phyloP scores from a whole-genome alignment of 2,797 vertebrate species.

The Protonibea diacanthus region DNA sequence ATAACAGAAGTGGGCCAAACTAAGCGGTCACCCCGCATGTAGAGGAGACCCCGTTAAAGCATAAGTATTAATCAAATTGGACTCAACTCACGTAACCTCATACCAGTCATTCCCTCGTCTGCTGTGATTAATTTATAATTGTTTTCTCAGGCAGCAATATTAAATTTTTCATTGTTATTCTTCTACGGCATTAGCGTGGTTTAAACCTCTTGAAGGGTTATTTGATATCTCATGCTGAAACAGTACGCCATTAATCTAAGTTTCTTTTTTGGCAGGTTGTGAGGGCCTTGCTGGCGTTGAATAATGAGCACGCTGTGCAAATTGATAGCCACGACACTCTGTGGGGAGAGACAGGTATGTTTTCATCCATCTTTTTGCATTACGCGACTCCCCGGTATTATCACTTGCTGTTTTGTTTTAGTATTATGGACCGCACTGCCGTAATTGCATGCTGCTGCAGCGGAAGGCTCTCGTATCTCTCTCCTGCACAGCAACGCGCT shows the following conservation, averaged over 20 bases:
- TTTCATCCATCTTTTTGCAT: slow-evolving; percentile 74
- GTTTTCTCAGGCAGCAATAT: slow-evolving; percentile 33
- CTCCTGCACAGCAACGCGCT: slow-evolving; percentile 31
- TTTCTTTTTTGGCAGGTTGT: slow-evolving; percentile 90
- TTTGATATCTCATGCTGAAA: slow-evolving; percentile 62
- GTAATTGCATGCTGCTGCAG: slow-evolving; percentile 53
- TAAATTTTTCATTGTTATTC: slow-evolving; percentile 7
- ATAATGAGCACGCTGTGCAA: slow-evolving; percentile 90
- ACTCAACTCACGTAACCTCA: slow-evolving; percentile 33
- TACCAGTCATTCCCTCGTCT: slow-evolving; percentile 40
- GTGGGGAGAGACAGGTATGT: slow-evolving; percentile 99
- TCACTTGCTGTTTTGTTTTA: slow-evolving; percentile 70
- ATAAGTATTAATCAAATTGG: slow-evolving; percentile 60
- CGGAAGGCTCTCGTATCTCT: slow-evolving; percentile 36
- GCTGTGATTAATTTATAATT: slow-evolving; percentile 63
- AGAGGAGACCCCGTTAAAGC: slow-evolving; percentile 46
- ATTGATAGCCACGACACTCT: slow-evolving; percentile 94
- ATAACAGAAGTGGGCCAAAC: slow-evolving; percentile 64
- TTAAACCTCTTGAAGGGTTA: slow-evolving; percentile 52
- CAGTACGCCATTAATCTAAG: slow-evolving; percentile 74
- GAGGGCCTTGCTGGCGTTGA: slow-evolving; percentile 89
- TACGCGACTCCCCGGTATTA: slow-evolving; percentile 53
- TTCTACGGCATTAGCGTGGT: slow-evolving; percentile 31
- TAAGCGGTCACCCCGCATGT: slow-evolving; percentile 60
- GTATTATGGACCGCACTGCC: slow-evolving; percentile 55